These are phyloP conservation scores for Hemicrepidius hirtus DNA, from an alignment of 2,888 invertebrate species.

Conservation along the genomic window DNA sequence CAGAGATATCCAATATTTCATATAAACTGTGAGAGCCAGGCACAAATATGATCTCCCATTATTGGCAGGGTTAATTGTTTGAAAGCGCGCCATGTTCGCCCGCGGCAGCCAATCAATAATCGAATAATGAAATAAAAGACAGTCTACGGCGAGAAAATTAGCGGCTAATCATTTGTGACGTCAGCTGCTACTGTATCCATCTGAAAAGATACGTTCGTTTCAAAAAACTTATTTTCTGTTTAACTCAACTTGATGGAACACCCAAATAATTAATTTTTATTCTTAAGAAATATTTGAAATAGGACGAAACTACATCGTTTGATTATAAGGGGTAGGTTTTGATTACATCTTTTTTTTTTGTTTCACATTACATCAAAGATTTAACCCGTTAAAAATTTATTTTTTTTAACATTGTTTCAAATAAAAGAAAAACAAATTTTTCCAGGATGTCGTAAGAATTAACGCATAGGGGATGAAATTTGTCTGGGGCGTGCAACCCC, in stretches of 20 bases:
- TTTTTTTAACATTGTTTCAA: too few relatives aligned
- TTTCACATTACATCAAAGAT: too few relatives aligned
- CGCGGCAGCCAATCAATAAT: conserved; percentile 67
- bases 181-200: conserved; percentile 58
- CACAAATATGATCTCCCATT: conserved; percentile 68
- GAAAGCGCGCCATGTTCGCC: conserved; percentile 68
- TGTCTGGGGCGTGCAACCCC: conserved; percentile 51
- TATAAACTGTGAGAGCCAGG: conserved; percentile 46
- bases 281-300: too few relatives aligned
- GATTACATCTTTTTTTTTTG: too few relatives aligned
- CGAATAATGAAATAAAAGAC: conserved; percentile 67
- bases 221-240: conserved; percentile 31
- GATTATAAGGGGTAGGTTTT: too few relatives aligned
- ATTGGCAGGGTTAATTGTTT: conserved; percentile 71
- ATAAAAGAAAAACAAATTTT: conserved; percentile 8
- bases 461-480: conserved; percentile 45
- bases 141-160: conserved; percentile 68
- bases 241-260: conserved; percentile 27
- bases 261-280: conserved; percentile 2
- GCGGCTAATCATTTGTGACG: conserved; percentile 68
- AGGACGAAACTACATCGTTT: not conserved
- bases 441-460: conserved; percentile 18
- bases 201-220: conserved; percentile 30
- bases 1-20: conserved; percentile 58
- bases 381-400: not conserved